phyloP scores from a whole-genome alignment of 2,797 vertebrate genomes.

The Rhincodon typus region DNA sequence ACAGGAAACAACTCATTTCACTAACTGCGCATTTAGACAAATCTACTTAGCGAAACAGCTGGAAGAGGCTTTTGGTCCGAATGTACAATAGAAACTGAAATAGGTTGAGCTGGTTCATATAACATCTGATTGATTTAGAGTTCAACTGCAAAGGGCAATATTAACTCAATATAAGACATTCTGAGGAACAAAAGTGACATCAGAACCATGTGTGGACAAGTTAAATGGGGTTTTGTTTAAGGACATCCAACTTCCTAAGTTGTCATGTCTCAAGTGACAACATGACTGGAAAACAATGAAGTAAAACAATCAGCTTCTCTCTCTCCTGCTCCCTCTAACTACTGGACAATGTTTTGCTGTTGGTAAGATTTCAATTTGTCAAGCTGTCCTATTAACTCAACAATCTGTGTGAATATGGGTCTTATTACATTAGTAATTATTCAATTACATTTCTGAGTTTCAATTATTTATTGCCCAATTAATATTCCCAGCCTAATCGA shows the following conservation, averaged over 20 bases:
- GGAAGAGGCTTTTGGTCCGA: background rate
- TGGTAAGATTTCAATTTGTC: background rate
- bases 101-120: background rate
- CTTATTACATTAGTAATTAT: background rate
- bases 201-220: background rate
- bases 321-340: background rate
- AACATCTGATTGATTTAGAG: background rate
- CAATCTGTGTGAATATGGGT: background rate
- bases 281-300: background rate
- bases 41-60: background rate
- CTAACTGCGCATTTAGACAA: background rate
- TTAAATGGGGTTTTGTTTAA: no score
- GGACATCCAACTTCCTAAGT: background rate
- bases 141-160: background rate
- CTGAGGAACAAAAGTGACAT: background rate
- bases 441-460: background rate
- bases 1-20: background rate
- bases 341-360: background rate
- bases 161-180: background rate
- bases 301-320: background rate
- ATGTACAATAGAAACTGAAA: background rate
- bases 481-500: background rate
- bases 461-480: conserved; percentile 8
- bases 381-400: background rate
- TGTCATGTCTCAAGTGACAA: background rate